Base-by-base conservation (phyloP, 2,888 invertebrate species). In the Ochlodes sylvanus region DNA sequence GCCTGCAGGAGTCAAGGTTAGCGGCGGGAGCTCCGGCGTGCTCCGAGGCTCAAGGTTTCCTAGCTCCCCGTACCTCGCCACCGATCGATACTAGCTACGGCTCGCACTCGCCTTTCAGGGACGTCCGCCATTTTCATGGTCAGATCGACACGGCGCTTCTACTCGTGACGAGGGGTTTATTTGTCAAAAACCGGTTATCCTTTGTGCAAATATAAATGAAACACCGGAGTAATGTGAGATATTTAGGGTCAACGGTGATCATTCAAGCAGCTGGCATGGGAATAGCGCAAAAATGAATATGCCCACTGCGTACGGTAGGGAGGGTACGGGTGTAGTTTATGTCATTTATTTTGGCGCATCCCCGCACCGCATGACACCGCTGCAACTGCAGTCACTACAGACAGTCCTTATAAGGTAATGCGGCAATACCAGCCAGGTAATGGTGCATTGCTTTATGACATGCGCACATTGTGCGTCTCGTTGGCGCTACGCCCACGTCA, bases 61-160 rank as follows among this genome's bases (percentile, higher is more conserved):
- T 38, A 17, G 19, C 52, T 14, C 62, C 50, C 52, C 52, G 47
- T 27, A 2, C 27, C 50, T 19, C 52, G n/a, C 27, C 14, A 6
- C 47, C 63, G 63, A 63, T 63, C 63, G 63, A 63, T 63, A 63
- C 38, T 15, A 19, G 44, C 63, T 54, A 21, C 42, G n/a, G n/a
- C 27, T 54, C n/a, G 27, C 54, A 27, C 12, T 21, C 12, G 7
- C 34, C 42, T 63, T 63, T 63, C 54, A 63, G 63, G 63, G 63
- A 54, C 54, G 54, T 1, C 17, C 14, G 52, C 50, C 62, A 27
- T 21, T 63, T 63, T 63, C 63, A 63, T 63, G 63, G 63, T 42
- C 63, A 50, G 17, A 62, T 14, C 19, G n/a, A 38, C 27, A 27
- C 27, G 5, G 5, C 38, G 6, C 42, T 3, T 27, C 54, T 9